phyloP scores from a whole-genome alignment of 2,797 vertebrate species.

The Nannoperca australis region DNA sequence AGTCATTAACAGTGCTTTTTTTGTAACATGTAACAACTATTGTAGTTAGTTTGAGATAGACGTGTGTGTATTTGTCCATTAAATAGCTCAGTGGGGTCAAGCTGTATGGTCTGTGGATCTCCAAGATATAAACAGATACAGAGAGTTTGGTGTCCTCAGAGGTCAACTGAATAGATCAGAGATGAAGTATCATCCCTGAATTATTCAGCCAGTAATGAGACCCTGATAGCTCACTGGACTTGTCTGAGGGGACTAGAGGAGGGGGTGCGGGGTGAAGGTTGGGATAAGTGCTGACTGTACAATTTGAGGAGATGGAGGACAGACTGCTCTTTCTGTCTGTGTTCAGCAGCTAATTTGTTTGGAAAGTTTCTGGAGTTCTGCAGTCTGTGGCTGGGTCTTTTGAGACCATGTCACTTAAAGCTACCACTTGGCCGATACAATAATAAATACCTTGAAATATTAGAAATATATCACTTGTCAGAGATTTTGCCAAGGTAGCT shows the following conservation, averaged over 20 bases:
- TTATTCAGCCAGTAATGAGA: constrained; percentile 74
- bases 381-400: constrained; percentile 3
- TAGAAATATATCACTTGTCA: background rate
- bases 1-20: background rate
- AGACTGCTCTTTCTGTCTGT: background rate
- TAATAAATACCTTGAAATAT: background rate
- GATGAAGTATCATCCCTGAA: constrained; percentile 62
- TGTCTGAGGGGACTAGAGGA: constrained; percentile 31
- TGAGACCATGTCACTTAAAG: background rate
- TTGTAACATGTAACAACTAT: background rate
- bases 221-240: constrained; percentile 47
- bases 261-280: constrained; percentile 4
- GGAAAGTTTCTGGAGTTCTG: background rate
- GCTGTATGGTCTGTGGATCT: constrained; percentile 15
- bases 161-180: constrained; percentile 69
- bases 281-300: constrained; percentile 30
- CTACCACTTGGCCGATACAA: too few relatives aligned
- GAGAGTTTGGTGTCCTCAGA: constrained; percentile 37
- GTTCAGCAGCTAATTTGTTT: constrained; percentile 12
- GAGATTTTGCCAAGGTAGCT: background rate
- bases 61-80: background rate
- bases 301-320: background rate
- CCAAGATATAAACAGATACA: constrained; percentile 39
- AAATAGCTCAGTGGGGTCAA: constrained; percentile 18
- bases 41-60: background rate